Evolutionary conservation across 2,888 invertebrate species (phyloP).

Genomic region (Troglohyphantes excavatus): DNA sequence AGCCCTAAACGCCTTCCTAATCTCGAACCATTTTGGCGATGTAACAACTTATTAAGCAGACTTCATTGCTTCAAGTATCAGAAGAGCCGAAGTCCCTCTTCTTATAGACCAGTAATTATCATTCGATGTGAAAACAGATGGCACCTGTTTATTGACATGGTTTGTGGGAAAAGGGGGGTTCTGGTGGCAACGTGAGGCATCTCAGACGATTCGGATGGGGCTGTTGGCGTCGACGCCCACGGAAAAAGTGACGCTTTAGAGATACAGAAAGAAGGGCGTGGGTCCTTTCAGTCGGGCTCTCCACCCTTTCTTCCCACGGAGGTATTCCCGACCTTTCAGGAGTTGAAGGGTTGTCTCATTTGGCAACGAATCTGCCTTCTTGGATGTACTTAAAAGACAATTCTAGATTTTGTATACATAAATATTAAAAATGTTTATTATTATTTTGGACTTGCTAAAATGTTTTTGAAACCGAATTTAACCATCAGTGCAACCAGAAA

Average conservation of each 20-base stretch:
- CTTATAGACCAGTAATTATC: conserved; percentile 42
- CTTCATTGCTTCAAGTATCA: not conserved
- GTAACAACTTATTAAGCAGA: not conserved
- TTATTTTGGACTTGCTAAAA: too few relatives aligned
- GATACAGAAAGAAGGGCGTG: conserved; percentile 45
- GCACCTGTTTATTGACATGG: conserved; percentile 71
- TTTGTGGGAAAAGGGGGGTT: conserved; percentile 1
- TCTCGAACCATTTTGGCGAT: not conserved
- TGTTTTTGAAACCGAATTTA: too few relatives aligned
- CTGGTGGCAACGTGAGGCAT: not conserved
- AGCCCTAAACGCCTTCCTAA: not conserved
- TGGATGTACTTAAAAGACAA: too few relatives aligned
- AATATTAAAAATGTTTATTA: too few relatives aligned
- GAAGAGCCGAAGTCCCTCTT: not conserved
- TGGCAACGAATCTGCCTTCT: conserved; percentile 1
- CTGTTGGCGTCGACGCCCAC: conserved; percentile 69
- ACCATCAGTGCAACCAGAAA: too few relatives aligned
- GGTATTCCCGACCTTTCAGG: not conserved
- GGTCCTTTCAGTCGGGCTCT: conserved; percentile 48
- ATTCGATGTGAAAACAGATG: conserved; percentile 67
- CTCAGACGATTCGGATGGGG: conserved; percentile 32
- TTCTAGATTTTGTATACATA: too few relatives aligned
- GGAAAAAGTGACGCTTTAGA: conserved; percentile 19
- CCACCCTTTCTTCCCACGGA: conserved; percentile 68
- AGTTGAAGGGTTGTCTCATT: conserved; percentile 28